These are phyloP conservation scores for Apostichopus parvimensis DNA, from an alignment of 35 echinoderm and acorn worm genomes.

Conservation along the genomic window DNA sequence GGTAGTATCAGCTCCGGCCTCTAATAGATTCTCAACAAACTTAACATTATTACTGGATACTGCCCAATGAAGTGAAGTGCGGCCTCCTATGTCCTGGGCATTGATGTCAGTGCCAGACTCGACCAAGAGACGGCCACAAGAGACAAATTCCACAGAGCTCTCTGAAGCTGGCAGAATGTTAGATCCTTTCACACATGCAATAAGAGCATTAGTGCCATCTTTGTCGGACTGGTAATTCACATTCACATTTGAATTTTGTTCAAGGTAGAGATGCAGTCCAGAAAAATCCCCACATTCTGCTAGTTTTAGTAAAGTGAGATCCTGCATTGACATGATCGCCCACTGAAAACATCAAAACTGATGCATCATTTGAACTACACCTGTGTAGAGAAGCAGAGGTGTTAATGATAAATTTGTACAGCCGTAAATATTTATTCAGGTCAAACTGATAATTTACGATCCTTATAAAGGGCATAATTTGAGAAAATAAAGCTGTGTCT, in stretches of 20 bases:
- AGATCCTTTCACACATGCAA: slow-evolving; percentile 11
- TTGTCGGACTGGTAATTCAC: background rate
- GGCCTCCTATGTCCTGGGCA: background rate
- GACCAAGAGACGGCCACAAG: background rate
- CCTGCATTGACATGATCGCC: background rate
- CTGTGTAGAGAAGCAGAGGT: no score
- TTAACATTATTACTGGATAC: background rate
- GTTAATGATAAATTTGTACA: no score
- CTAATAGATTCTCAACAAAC: slow-evolving; percentile 22
- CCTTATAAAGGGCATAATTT: no score
- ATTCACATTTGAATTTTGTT: background rate
- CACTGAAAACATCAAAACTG: background rate
- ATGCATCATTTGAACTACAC: background rate
- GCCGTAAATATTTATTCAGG: no score
- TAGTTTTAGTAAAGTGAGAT: background rate
- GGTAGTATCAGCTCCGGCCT: slow-evolving; percentile 1
- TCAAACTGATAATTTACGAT: no score
- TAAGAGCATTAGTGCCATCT: slow-evolving; percentile 20
- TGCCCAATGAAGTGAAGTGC: slow-evolving; percentile 25
- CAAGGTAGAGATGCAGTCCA: slow-evolving; percentile 6
- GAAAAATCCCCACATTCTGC: slow-evolving; percentile 11
- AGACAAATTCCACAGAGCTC: background rate
- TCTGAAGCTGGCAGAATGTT: background rate
- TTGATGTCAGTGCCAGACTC: slow-evolving; percentile 15
- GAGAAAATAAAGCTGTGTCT: no score